Evolutionary conservation across 2,888 invertebrate species (phyloP).

Genomic region (Metacarcinus magister): DNA sequence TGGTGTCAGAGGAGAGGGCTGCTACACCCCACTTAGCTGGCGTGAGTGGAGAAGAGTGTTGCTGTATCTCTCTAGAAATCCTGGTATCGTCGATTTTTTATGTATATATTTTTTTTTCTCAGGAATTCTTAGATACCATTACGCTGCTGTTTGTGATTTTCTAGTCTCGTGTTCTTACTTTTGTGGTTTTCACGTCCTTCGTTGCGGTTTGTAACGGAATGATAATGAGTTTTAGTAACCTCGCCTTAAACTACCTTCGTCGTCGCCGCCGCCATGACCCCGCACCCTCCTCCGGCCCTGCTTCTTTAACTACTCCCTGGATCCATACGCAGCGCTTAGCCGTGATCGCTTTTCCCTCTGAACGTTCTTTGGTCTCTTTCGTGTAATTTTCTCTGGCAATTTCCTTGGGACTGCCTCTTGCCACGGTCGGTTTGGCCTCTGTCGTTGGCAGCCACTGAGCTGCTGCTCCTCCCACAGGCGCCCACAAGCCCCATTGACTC

Average conservation of each 20-base stretch:
- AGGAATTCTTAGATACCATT: background rate
- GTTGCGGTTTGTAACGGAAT: background rate
- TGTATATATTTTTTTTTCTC: background rate
- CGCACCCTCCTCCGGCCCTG: background rate
- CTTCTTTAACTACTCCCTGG: background rate
- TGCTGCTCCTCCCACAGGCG: background rate
- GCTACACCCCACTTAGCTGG: background rate
- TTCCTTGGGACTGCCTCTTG: background rate
- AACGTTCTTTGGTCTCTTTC: background rate
- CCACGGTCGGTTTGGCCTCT: constrained; percentile 36
- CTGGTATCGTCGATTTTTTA: background rate
- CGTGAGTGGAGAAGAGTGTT: background rate
- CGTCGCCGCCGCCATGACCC: background rate
- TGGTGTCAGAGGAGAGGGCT: background rate
- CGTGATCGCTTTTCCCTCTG: background rate
- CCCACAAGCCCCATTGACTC: constrained; percentile 28
- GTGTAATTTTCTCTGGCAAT: constrained; percentile 36
- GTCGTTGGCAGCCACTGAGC: constrained; percentile 36
- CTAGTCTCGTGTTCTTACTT: background rate
- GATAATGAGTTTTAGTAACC: background rate
- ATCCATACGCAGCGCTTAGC: background rate
- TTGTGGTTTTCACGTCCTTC: background rate
- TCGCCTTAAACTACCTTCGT: background rate
- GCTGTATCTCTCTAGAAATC: background rate
- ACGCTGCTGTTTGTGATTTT: background rate